Evolutionary conservation across 2,888 invertebrate genomes (phyloP).

Genomic region (Tetrapedia diversipes): DNA sequence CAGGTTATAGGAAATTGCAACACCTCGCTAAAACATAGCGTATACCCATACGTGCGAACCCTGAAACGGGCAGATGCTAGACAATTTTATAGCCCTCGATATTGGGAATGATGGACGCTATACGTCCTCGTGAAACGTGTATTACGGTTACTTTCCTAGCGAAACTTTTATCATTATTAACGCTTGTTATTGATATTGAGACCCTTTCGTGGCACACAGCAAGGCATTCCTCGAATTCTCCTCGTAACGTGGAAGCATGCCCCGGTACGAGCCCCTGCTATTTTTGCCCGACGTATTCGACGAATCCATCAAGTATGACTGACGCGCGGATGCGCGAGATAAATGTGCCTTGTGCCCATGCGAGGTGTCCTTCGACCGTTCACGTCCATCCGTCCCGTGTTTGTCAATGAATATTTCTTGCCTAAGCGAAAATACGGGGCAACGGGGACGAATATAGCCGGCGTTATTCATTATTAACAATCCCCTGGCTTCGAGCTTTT

Average conservation of each 20-base stretch:
- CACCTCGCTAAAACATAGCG: not conserved
- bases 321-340: conserved; percentile 22
- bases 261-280: not conserved
- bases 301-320: conserved; percentile 14
- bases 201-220: not conserved
- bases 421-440: not conserved
- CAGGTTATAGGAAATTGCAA: not conserved
- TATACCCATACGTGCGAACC: not conserved
- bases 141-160: not conserved
- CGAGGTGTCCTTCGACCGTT: not conserved
- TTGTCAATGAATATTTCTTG: not conserved
- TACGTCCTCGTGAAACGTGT: not conserved
- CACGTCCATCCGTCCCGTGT: too few species aligned
- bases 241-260: not conserved
- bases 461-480: not conserved
- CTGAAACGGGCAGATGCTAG: conserved; percentile 10
- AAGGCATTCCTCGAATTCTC: not conserved
- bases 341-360: conserved; percentile 10
- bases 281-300: conserved; percentile 5
- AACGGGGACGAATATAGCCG: not conserved
- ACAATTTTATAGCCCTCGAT: conserved; percentile 20
- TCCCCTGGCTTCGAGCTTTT: too few species aligned
- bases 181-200: conserved; percentile 24
- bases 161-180: conserved; percentile 12
- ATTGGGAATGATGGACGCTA: not conserved